A percentile compares a stretch with the other conserved stretches of the same genome.
phyloP scores from a whole-genome alignment of 2,113 vertebrate species.

The Corythoichthys intestinalis region DNA sequence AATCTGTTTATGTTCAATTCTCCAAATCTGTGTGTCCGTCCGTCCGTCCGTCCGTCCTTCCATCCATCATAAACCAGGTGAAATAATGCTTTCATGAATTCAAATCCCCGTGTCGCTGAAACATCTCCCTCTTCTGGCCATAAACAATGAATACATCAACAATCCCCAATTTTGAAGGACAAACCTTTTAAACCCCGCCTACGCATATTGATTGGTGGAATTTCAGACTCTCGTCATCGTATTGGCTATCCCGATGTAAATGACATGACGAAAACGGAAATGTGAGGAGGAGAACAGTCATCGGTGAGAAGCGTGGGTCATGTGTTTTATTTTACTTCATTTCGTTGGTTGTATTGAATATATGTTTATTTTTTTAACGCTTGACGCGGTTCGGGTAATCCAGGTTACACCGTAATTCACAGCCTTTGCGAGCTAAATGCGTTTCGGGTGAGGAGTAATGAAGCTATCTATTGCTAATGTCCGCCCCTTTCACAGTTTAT shows the following conservation, averaged over 20 bases:
- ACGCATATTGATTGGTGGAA: slow-evolving; percentile 48
- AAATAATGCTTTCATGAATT: no score
- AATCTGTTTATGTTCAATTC: no score
- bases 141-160: slow-evolving; percentile 27
- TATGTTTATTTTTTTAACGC: not conserved
- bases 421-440: not conserved
- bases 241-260: slow-evolving; percentile 45
- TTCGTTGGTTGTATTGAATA: not conserved
- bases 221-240: not conserved
- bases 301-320: slow-evolving; percentile 62
- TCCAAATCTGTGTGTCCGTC: no score
- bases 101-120: not conserved
- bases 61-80: no score
- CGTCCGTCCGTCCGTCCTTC: no score
- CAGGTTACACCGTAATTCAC: rapidly evolving
- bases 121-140: slow-evolving; percentile 26
- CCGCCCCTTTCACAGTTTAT: slow-evolving; percentile 3
- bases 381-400: rapidly evolving
- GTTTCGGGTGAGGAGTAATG: not conserved
- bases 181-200: slow-evolving; percentile 26
- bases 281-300: not conserved
- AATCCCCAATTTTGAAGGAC: slow-evolving; percentile 39
- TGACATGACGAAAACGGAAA: slow-evolving; percentile 33
- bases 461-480: slow-evolving; percentile 33
- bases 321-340: not conserved